Conservation (phyloP, 2,888 invertebrate species). For the Spodoptera exigua region DNA sequence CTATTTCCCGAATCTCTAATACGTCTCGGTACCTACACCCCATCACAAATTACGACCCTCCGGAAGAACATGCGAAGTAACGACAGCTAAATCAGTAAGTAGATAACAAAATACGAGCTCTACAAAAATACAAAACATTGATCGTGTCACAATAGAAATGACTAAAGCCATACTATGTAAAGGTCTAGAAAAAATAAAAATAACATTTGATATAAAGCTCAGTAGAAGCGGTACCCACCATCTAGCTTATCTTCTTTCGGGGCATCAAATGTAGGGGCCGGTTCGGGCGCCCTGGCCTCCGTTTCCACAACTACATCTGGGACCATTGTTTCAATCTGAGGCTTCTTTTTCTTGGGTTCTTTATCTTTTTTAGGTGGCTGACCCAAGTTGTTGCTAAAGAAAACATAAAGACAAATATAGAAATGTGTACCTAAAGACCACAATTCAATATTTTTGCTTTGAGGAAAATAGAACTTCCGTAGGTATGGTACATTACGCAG, state of each 20-base stretch:
- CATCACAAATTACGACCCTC: constrained; percentile 2
- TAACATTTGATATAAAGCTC: constrained; percentile 12
- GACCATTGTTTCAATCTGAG: constrained; percentile 63
- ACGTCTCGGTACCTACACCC: background rate
- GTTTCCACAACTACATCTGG: constrained; percentile 53
- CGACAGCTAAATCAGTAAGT: constrained; percentile 3
- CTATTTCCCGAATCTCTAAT: background rate
- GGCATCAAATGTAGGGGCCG: constrained; percentile 49
- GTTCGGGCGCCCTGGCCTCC: constrained; percentile 58
- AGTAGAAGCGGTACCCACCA: constrained; percentile 68
- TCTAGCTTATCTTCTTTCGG: constrained; percentile 60
- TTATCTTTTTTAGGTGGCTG: constrained; percentile 89
- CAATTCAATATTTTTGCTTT: background rate
- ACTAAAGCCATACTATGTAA: constrained; percentile 2
- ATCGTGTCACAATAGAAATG: background rate
- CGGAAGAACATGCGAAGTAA: constrained; percentile 13
- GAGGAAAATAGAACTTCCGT: no score
- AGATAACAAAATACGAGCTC: constrained; percentile 7
- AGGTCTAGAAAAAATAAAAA: constrained; percentile 10
- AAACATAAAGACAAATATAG: constrained; percentile 2
- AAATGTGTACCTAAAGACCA: background rate
- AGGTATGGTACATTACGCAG: no score
- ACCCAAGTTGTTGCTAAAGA: constrained; percentile 60
- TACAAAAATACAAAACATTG: constrained; percentile 2
- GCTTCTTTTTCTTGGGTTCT: constrained; percentile 90